Percentiles rank a stretch among this genome's conserved stretches.
Conservation (phyloP, 2,113 vertebrate species). For the Ceyx cyanopectus region DNA sequence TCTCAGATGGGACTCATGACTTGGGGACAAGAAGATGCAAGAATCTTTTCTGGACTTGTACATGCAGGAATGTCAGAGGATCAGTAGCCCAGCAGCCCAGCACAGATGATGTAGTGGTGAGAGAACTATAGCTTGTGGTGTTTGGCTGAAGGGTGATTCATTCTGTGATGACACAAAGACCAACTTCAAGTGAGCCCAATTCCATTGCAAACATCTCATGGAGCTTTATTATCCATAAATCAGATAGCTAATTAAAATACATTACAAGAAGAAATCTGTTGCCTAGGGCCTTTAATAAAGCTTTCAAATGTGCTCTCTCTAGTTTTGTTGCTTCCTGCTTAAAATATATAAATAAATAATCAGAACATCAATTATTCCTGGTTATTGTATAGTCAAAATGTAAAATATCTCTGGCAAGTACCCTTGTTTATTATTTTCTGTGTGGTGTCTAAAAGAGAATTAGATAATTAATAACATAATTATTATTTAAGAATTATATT, state of each 20-base stretch:
- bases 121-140: not conserved
- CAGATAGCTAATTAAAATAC: not conserved
- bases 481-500: not conserved
- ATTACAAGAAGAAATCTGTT: not conserved
- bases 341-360: conserved; percentile 14
- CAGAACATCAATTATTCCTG: not conserved
- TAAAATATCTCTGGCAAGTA: not conserved
- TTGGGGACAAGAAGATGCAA: not conserved
- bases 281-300: not conserved
- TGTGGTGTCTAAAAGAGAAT: not conserved
- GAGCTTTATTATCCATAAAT: not conserved
- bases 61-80: fast-evolving
- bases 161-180: not conserved
- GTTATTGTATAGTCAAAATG: not conserved
- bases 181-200: not conserved
- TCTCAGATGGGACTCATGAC: not conserved
- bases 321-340: not conserved
- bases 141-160: not conserved
- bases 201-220: not conserved
- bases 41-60: not conserved
- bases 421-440: not conserved
- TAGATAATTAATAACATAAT: not conserved
- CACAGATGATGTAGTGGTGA: not conserved
- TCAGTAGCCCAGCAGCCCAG: not conserved
- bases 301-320: not conserved